A percentile compares a stretch with the other conserved stretches of the same genome.
phyloP scores from a whole-genome alignment of 1,140 invertebrate species.

The Brachionus angularis region DNA sequence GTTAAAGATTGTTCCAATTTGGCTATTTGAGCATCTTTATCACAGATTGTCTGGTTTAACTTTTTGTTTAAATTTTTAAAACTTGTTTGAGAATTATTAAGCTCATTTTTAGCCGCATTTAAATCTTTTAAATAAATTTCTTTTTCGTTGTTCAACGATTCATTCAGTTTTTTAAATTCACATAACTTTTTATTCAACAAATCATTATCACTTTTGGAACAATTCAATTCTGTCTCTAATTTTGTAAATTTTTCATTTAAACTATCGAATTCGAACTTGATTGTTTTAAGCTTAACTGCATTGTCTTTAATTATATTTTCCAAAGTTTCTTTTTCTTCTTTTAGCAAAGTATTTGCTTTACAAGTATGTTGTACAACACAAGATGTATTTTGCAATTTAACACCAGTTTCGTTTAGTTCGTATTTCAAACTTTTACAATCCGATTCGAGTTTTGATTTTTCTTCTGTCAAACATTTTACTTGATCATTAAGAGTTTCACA shows the following conservation, averaged over 20 bases:
- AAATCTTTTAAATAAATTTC: background rate
- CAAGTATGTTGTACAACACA: background rate
- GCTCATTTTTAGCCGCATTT: background rate
- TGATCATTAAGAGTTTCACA: no score
- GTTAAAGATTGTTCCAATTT: slow-evolving; percentile 2
- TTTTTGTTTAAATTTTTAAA: background rate
- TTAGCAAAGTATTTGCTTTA: slow-evolving; percentile 1
- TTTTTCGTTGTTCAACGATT: background rate
- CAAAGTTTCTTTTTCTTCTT: slow-evolving; percentile 18
- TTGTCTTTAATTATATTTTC: slow-evolving; percentile 13
- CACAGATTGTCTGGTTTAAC: background rate
- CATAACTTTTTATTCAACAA: background rate
- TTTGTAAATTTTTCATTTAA: background rate
- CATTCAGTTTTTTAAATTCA: background rate
- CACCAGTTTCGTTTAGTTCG: background rate
- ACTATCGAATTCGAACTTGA: background rate
- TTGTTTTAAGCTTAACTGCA: background rate
- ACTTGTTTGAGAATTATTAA: background rate
- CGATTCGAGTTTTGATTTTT: no score
- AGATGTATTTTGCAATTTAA: background rate
- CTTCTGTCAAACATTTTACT: background rate
- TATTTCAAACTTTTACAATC: background rate
- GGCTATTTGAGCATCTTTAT: slow-evolving; percentile 1
- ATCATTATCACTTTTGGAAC: background rate
- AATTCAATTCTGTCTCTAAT: background rate